A percentile compares a stretch with the other conserved stretches of the same genome.
These are phyloP conservation scores for Nomada flava DNA, from an alignment of 2,888 invertebrate genomes.

Conservation along the genomic window DNA sequence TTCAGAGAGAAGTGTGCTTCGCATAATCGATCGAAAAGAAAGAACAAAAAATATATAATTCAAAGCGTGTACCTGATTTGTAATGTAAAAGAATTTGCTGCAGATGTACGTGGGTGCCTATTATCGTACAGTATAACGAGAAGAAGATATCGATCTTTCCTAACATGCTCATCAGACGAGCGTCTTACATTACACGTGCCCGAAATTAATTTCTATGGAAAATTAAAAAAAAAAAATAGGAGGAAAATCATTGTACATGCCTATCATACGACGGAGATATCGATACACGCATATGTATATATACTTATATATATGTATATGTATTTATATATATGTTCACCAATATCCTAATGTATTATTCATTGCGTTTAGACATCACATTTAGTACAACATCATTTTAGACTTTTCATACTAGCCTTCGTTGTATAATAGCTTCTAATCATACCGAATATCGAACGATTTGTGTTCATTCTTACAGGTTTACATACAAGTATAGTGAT, in stretches of 20 bases:
- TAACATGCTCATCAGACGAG: constrained; percentile 51
- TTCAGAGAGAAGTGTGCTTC: constrained; percentile 63
- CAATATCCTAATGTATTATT: constrained; percentile 37
- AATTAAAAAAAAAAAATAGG: background rate
- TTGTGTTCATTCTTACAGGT: constrained; percentile 39
- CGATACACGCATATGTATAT: constrained; percentile 25
- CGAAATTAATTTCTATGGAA: constrained; percentile 37
- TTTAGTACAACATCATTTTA: constrained; percentile 25
- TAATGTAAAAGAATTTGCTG: constrained; percentile 74
- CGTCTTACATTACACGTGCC: constrained; percentile 41
- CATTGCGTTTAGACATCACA: constrained; percentile 38
- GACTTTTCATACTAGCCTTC: constrained; percentile 11
- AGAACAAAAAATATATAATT: constrained; percentile 50
- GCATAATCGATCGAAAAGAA: constrained; percentile 65
- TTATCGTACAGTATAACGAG: constrained; percentile 62
- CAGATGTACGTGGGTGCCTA: constrained; percentile 73
- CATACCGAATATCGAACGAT: constrained; percentile 29
- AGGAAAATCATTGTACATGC: constrained; percentile 32
- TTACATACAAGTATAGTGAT: constrained; percentile 19
- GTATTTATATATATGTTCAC: constrained; percentile 5
- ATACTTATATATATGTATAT: constrained; percentile 12
- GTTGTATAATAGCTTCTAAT: constrained; percentile 33
- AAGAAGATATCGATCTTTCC: constrained; percentile 50
- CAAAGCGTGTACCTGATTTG: constrained; percentile 81
- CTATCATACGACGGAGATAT: constrained; percentile 28